Evolutionary conservation across 2,113 vertebrate genomes (phyloP).

Genomic region (cattle (Bos taurus)): ARS-UCD2.0 NC_037335.1:2474001-2474500

Average conservation of each 20-base stretch:
- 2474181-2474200: neutral
- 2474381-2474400: neutral
- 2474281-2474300: neutral
- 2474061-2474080: neutral
- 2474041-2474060: neutral
- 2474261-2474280: neutral
- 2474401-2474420: neutral
- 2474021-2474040: neutral
- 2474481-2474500: neutral
- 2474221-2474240: neutral
- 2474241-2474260: neutral
- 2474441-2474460: neutral
- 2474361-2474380: neutral
- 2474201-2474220: neutral
- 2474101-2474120: neutral
- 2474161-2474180: neutral
- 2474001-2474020: neutral
- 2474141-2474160: neutral
- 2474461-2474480: neutral
- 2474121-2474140: neutral
- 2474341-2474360: neutral
- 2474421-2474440: neutral
- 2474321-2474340: neutral
- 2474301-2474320: neutral
- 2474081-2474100: neutral